Evolutionary conservation across 2,888 invertebrate species (phyloP), one percentile per base, ranked within the genome.

Genomic region (Cerastoderma edule): DNA sequence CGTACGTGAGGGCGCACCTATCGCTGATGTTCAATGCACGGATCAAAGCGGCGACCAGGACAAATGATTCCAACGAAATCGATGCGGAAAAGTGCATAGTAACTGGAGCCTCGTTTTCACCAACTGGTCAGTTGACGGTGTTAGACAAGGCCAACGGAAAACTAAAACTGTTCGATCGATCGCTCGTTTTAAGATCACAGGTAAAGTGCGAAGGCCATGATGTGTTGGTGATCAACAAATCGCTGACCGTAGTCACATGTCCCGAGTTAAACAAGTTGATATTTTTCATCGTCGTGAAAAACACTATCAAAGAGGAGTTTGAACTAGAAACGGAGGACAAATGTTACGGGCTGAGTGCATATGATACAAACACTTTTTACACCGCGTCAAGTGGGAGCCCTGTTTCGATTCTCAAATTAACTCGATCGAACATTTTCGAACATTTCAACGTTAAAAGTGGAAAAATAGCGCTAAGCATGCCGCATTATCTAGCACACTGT

Each of bases 261-360:
- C 78, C 78, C 1, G 22, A 65, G 5, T 63, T 73, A 24, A 60
- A 68, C n/a, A 65, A 66, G 39, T 10, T 81, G n/a, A 65, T 56
- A 10, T 46, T 60, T 22, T 71, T 68, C 28, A 71, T 56, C 32
- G 32, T 78, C 3, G 48, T 54, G 33, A 56, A 67, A 27, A 33
- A 65, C 6, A 39, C 50, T 10, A 63, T 81, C 10, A 56, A 67
- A 33, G 44, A 39, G 57, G 71, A 71, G 16, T 32, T 24, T n/a
- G 50, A 28, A 1, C 24, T 75, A 22, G 54, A 64, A 13, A 33
- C 65, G 2, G 73, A 66, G 13, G 56, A 60, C 2, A 57, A 72
- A 27, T 75, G 78, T 66, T 81, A 78, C 33, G 81, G 81, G n/a
- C 30, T 81, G 4, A 73, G 63, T 48, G 33, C 39, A 64, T 32